Evolutionary conservation across 2,797 vertebrate species (phyloP).

Genomic region (Carcharodon carcharias): DNA sequence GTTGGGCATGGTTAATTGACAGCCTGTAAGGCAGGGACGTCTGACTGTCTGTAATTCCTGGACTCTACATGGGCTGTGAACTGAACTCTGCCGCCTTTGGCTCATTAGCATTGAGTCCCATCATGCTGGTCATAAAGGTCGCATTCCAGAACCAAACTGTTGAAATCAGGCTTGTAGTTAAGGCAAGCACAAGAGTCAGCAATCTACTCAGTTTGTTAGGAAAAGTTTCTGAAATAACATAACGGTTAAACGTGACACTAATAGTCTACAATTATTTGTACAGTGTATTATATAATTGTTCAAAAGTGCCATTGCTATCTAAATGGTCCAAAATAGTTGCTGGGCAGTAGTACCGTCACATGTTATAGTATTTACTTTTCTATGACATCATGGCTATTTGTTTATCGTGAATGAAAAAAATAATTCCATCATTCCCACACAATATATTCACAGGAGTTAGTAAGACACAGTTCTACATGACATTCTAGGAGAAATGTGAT

Average conservation of each 20-base stretch:
- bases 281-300: background rate
- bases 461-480: background rate
- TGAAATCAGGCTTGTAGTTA: background rate
- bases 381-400: background rate
- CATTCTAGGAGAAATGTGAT: background rate
- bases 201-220: background rate
- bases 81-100: background rate
- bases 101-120: background rate
- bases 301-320: background rate
- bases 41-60: background rate
- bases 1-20: background rate
- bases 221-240: background rate
- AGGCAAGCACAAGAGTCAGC: background rate
- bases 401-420: no score
- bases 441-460: background rate
- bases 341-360: background rate
- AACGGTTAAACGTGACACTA: background rate
- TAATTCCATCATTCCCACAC: background rate
- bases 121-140: background rate
- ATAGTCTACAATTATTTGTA: background rate
- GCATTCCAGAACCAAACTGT: background rate
- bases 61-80: background rate
- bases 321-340: background rate
- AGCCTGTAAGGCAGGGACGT: background rate
- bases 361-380: background rate